Conservation (phyloP, 2,797 vertebrate genomes). For the Tragopan temminckii region DNA sequence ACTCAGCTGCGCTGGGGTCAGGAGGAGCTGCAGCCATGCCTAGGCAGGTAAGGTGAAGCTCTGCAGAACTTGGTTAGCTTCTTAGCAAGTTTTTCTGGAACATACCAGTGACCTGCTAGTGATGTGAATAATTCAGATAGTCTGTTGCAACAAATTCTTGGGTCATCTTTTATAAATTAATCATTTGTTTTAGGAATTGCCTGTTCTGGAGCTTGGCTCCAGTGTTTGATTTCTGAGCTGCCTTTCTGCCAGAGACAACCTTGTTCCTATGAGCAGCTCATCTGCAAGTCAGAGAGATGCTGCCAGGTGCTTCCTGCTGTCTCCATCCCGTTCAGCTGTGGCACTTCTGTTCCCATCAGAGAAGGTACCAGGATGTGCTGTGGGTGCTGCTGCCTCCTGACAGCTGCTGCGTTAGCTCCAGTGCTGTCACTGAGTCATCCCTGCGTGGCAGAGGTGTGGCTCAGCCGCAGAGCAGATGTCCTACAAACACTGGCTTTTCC, state of each 20-base stretch:
- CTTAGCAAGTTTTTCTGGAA: background rate
- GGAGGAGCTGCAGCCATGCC: background rate
- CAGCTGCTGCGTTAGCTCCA: accelerated
- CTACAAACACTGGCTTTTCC: background rate
- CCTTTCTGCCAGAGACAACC: background rate
- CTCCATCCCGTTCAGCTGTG: background rate
- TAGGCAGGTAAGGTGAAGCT: accelerated
- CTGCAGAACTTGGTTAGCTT: accelerated
- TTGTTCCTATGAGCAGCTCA: accelerated
- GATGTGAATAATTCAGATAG: accelerated
- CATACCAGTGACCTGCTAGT: accelerated
- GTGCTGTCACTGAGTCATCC: background rate
- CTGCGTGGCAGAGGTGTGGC: background rate
- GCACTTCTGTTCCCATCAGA: accelerated
- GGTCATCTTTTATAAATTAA: accelerated
- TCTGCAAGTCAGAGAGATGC: background rate
- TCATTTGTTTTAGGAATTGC: background rate
- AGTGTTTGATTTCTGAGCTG: background rate
- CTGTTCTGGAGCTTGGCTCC: background rate
- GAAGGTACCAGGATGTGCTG: accelerated
- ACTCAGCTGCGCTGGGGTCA: background rate
- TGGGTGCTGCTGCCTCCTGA: accelerated
- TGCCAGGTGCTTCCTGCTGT: background rate
- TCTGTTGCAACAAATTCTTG: accelerated
- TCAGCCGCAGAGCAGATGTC: background rate